phyloP scores from a whole-genome alignment of 2,888 invertebrate species.

The Ypsolopha sequella region DNA sequence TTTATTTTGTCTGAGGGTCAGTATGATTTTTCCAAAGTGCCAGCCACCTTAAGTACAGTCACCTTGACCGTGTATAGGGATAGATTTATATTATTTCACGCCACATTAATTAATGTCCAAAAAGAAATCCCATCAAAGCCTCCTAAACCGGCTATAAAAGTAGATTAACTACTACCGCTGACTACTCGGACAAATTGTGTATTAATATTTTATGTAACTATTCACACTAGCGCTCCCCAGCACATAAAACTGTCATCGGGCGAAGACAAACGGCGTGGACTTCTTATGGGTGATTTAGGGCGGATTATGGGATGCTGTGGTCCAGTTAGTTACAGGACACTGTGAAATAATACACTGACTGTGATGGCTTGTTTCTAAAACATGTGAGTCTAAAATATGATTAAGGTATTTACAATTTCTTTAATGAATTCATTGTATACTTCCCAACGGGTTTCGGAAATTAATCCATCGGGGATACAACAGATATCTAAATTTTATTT shows the following conservation, averaged over 20 bases:
- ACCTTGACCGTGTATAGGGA: too few relatives aligned
- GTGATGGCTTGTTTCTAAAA: too few relatives aligned
- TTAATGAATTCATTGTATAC: too few relatives aligned
- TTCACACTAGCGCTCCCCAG: slow-evolving; percentile 36
- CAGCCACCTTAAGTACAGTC: too few relatives aligned
- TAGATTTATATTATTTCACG: too few relatives aligned
- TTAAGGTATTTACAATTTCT: too few relatives aligned
- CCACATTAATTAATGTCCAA: slow-evolving; percentile 1
- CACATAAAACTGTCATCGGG: slow-evolving; percentile 63
- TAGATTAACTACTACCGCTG: slow-evolving; percentile 44
- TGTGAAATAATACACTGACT: background rate
- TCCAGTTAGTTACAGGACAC: background rate
- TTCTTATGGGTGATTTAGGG: slow-evolving; percentile 61
- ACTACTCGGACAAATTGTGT: slow-evolving; percentile 69
- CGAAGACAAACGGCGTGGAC: slow-evolving; percentile 51
- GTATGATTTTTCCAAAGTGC: too few relatives aligned
- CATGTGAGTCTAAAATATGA: too few relatives aligned
- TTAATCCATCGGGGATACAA: too few relatives aligned
- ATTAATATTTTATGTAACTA: slow-evolving; percentile 65
- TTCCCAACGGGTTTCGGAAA: too few relatives aligned
- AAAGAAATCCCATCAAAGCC: slow-evolving; percentile 9
- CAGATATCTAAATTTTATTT: too few relatives aligned
- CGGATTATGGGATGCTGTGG: background rate
- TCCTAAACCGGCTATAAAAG: slow-evolving; percentile 51
- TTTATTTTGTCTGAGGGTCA: too few relatives aligned